Conservation (phyloP, 2,888 invertebrate species). For the Andrena praecox region DNA sequence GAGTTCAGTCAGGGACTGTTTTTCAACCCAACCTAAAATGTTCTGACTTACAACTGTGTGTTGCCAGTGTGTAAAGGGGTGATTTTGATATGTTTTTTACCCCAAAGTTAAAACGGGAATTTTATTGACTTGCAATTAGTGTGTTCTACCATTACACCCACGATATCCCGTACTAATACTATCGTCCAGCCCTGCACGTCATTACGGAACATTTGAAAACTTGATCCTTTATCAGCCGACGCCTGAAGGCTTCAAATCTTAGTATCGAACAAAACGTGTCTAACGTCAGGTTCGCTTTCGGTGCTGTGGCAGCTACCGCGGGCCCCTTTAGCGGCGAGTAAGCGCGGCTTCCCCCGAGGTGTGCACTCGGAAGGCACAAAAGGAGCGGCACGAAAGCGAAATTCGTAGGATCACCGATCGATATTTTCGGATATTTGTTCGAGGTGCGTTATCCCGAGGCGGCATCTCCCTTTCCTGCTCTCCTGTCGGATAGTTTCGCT, state of each 20-base stretch:
- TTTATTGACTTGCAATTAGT: too few relatives aligned
- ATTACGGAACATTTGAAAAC: not conserved
- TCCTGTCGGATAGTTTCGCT: slow-evolving; percentile 31
- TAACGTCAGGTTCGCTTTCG: slow-evolving; percentile 39
- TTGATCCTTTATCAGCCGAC: not conserved
- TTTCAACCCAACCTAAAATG: too few relatives aligned
- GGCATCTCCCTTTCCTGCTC: slow-evolving; percentile 62
- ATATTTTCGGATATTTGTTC: slow-evolving; percentile 64
- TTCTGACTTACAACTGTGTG: too few relatives aligned
- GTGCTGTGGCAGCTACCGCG: not conserved
- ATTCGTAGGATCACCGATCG: slow-evolving; percentile 43
- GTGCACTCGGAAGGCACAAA: not conserved
- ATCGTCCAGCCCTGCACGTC: too few relatives aligned
- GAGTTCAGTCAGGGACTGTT: too few relatives aligned
- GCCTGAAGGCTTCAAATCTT: not conserved
- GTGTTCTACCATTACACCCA: too few relatives aligned
- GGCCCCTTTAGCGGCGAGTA: not conserved
- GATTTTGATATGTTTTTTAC: too few relatives aligned
- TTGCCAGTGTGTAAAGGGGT: too few relatives aligned
- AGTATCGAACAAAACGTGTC: slow-evolving; percentile 25
- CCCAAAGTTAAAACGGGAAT: too few relatives aligned
- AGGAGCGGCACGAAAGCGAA: not conserved
- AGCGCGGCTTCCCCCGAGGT: slow-evolving; percentile 4
- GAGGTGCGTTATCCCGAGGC: slow-evolving; percentile 60
- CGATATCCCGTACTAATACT: too few relatives aligned